These are phyloP conservation scores for Pristionchus fissidentatus DNA, from an alignment of 2,888 invertebrate species.

Conservation along the genomic window DNA sequence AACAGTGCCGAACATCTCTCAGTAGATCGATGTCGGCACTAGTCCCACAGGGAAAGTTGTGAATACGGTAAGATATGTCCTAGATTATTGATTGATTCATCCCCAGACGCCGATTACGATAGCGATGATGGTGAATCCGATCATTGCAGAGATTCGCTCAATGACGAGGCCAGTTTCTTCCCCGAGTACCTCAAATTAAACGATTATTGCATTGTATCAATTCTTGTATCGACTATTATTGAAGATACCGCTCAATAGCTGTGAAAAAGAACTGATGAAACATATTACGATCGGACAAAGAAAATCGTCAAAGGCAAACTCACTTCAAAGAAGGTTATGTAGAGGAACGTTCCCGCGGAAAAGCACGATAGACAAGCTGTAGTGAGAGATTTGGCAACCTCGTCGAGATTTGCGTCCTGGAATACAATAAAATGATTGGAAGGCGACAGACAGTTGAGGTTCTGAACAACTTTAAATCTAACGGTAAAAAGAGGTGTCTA, in stretches of 20 bases:
- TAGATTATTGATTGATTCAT: conserved; percentile 21
- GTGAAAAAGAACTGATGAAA: background rate
- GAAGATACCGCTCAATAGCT: too few species aligned
- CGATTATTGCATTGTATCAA: background rate
- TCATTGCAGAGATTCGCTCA: conserved; percentile 57
- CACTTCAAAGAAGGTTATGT: conserved; percentile 47
- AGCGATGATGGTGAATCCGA: conserved; percentile 63
- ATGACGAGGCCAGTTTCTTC: conserved; percentile 28
- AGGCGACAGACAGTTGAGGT: background rate
- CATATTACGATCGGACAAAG: too few species aligned
- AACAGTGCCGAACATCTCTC: background rate
- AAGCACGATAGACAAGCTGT: conserved; percentile 26
- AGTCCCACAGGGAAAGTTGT: too few species aligned
- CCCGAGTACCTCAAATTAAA: conserved; percentile 15
- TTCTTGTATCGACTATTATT: background rate
- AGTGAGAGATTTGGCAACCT: conserved; percentile 26
- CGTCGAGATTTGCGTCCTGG: conserved; percentile 40
- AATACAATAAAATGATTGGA: background rate
- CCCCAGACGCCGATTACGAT: conserved; percentile 57
- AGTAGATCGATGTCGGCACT: background rate
- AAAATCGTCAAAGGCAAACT: too few species aligned
- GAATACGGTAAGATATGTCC: too few species aligned
- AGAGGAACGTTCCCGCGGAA: conserved; percentile 42
- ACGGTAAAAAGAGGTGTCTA: too few species aligned
- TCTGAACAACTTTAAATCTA: too few species aligned